Percentiles rank a stretch among this genome's conserved stretches.
Conservation (phyloP, 2,113 vertebrate species). For the Halcyon malimbica region DNA sequence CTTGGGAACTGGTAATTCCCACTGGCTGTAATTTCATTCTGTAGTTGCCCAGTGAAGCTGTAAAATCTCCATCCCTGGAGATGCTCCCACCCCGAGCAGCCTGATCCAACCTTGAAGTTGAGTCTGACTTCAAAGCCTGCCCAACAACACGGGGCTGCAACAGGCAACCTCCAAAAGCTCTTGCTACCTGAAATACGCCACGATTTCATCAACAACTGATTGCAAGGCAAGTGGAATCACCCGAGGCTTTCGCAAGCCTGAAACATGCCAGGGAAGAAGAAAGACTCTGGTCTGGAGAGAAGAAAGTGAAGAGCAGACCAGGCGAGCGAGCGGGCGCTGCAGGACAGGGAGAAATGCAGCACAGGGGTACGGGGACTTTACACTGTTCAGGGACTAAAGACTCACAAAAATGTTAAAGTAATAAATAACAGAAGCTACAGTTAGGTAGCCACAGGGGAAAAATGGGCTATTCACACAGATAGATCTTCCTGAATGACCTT, state of each 20-base stretch:
- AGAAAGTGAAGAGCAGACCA: neutral
- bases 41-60: neutral
- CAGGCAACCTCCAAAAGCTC: neutral
- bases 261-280: neutral
- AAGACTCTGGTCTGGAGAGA: neutral
- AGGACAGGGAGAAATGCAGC: neutral
- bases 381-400: neutral
- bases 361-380: rapidly evolving
- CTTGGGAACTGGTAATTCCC: neutral
- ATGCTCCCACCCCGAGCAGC: neutral
- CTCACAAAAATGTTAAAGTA: neutral
- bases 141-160: neutral
- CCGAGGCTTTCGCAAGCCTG: neutral
- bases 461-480: neutral
- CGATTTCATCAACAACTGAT: neutral
- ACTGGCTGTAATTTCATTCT: neutral
- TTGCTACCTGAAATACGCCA: neutral
- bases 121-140: neutral
- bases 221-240: neutral
- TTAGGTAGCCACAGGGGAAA: neutral
- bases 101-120: neutral
- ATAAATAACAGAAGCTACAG: neutral
- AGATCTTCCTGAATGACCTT: neutral
- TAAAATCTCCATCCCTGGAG: neutral
- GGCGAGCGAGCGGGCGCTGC: neutral